Evolutionary conservation across 2,888 invertebrate species (phyloP).

Genomic region (Lagria hirta): DNA sequence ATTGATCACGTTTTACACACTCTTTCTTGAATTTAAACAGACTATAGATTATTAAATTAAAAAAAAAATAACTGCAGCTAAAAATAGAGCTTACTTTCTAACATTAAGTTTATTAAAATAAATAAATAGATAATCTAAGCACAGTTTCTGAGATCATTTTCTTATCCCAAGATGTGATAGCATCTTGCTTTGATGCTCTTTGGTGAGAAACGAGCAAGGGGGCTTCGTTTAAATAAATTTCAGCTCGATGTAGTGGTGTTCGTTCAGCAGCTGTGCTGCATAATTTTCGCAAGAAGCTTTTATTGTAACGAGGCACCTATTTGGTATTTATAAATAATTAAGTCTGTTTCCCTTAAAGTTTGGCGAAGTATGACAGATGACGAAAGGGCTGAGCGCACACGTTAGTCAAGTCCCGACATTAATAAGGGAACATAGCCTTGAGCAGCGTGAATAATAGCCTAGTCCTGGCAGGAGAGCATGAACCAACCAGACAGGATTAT

Average conservation of each 20-base stretch:
- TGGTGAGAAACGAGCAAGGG: too few species aligned
- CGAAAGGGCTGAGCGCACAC: constrained; percentile 36
- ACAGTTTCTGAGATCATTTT: too few species aligned
- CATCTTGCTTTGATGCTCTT: too few species aligned
- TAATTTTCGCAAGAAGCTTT: constrained; percentile 27
- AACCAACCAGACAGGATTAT: constrained; percentile 54
- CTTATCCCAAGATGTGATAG: neutral
- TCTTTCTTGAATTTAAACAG: too few species aligned
- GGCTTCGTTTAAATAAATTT: constrained; percentile 18
- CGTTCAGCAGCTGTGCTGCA: constrained; percentile 23
- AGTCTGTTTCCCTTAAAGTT: constrained; percentile 30
- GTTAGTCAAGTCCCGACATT: constrained; percentile 41
- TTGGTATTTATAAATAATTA: constrained; percentile 29
- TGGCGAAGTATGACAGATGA: constrained; percentile 37
- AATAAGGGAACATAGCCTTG: constrained; percentile 41
- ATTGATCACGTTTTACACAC: too few species aligned
- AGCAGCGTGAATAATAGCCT: constrained; percentile 50
- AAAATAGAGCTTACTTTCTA: too few species aligned
- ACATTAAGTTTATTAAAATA: too few species aligned
- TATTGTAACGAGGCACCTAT: constrained; percentile 30
- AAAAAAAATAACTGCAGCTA: too few species aligned
- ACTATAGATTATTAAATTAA: too few species aligned
- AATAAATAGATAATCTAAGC: too few species aligned
- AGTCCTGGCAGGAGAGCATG: constrained; percentile 49
- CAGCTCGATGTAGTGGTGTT: constrained; percentile 6